phyloP scores from a whole-genome alignment of 2,113 vertebrate genomes.

The Corydoras sp. region DNA sequence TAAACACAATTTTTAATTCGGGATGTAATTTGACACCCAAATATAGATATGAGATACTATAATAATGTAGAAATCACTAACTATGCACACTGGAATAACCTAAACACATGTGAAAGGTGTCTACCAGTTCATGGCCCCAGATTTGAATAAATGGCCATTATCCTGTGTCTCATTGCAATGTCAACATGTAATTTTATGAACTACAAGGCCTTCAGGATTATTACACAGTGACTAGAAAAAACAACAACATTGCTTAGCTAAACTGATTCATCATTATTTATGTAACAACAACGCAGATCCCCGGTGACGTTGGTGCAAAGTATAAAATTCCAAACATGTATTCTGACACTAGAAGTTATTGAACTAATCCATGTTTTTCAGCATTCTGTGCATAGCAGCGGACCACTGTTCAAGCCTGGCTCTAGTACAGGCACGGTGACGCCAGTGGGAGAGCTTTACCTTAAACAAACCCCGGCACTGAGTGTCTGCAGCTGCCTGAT shows the following conservation, averaged over 20 bases:
- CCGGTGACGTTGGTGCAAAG: not conserved
- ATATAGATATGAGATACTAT: too few species aligned
- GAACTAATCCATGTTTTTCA: slow-evolving; percentile 65
- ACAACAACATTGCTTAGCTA: not conserved
- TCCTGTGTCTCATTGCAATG: too few species aligned
- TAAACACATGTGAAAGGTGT: too few species aligned
- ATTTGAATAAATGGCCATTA: too few species aligned
- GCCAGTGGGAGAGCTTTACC: slow-evolving; percentile 47
- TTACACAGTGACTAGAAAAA: not conserved
- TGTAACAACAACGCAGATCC: not conserved
- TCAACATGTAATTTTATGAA: too few species aligned
- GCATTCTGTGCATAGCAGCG: slow-evolving; percentile 64
- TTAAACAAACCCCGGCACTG: slow-evolving; percentile 38
- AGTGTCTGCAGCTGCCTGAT: slow-evolving; percentile 27
- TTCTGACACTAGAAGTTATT: slow-evolving; percentile 60
- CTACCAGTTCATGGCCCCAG: too few species aligned
- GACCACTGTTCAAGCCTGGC: slow-evolving; percentile 51
- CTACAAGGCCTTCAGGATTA: not conserved
- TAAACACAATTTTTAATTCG: too few species aligned
- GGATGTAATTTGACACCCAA: too few species aligned
- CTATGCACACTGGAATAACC: too few species aligned
- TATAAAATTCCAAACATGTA: slow-evolving; percentile 52
- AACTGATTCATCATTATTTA: not conserved
- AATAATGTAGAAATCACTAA: too few species aligned
- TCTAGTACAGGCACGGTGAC: slow-evolving; percentile 44